phyloP scores from a whole-genome alignment of 2,888 invertebrate species.

The Hirtodrosophila alboralis region DNA sequence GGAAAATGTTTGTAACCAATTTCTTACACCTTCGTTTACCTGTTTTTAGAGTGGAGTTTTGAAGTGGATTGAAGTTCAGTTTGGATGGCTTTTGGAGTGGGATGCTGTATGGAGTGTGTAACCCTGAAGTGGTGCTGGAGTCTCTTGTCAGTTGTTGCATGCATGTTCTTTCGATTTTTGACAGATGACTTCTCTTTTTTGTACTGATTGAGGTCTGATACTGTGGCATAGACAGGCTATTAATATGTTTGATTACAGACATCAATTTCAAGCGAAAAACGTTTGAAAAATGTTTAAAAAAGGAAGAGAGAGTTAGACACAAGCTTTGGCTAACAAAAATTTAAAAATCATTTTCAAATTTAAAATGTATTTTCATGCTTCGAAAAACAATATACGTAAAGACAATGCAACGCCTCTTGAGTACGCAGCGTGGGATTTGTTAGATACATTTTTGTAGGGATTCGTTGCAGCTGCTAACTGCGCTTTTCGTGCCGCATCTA shows the following conservation, averaged over 20 bases:
- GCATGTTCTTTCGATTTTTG: constrained; percentile 78
- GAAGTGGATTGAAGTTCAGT: constrained; percentile 31
- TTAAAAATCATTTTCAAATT: constrained; percentile 68
- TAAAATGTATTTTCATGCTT: constrained; percentile 72
- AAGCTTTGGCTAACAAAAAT: constrained; percentile 42
- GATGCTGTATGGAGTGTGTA: constrained; percentile 46
- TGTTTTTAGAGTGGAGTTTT: constrained; percentile 28
- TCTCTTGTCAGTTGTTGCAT: constrained; percentile 73
- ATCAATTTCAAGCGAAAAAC: constrained; percentile 55
- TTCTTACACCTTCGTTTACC: constrained; percentile 78
- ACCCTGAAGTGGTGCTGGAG: constrained; percentile 36
- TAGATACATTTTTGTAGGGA: constrained; percentile 7
- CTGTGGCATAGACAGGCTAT: constrained; percentile 63
- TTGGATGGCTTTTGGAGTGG: constrained; percentile 31
- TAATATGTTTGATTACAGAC: constrained; percentile 77
- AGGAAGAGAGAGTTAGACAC: constrained; percentile 3
- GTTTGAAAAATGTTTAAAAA: constrained; percentile 15
- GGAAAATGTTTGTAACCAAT: constrained; percentile 70
- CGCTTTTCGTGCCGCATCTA: constrained; percentile 43
- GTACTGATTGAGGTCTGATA: constrained; percentile 67
- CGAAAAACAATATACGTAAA: constrained; percentile 11
- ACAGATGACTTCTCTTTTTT: constrained; percentile 65
- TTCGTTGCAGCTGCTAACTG: constrained; percentile 10
- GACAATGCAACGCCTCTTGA: constrained; percentile 71
- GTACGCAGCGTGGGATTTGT: constrained; percentile 64